Conservation (phyloP, 2,113 vertebrate species). For the mouse (Mus musculus) region GRCm39 chr19:18297001-18297500, state of each 20-base stretch:
- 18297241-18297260: not conserved
- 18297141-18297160: not conserved
- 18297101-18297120: too few relatives aligned
- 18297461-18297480: not conserved
- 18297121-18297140: not conserved
- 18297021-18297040: slow-evolving; percentile 35
- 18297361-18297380: not conserved
- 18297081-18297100: not conserved
- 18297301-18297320: slow-evolving; percentile 22
- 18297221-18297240: not conserved
- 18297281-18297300: not conserved
- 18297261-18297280: not conserved
- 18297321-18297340: not conserved
- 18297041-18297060: not conserved
- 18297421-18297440: not conserved
- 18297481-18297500: not conserved
- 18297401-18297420: not conserved
- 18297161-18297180: not conserved
- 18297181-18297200: not conserved
- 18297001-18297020: slow-evolving; percentile 38
- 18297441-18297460: not conserved
- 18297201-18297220: not conserved
- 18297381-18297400: not conserved
- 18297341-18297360: not conserved
- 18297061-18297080: not conserved